Base-by-base conservation (phyloP, 2,888 invertebrate species). In the Glyphotaelius pellucidus region DNA sequence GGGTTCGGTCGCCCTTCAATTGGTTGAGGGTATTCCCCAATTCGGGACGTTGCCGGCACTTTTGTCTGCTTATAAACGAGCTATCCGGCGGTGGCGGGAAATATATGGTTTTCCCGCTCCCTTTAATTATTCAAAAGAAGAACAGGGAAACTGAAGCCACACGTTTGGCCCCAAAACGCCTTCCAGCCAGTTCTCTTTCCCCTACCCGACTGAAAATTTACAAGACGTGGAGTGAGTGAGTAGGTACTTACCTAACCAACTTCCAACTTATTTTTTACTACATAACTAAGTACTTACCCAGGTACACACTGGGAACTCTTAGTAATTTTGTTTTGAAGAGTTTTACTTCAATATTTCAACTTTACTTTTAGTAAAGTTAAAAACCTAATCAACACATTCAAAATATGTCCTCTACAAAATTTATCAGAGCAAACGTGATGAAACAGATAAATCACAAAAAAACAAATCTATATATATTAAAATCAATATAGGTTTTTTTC, bases 41-140 rank as follows among this genome's bases (percentile, higher is more conserved):
- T 35, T 83, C 11, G 83, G 35, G 25, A 32, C 35, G 32, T 19
- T 83, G 32, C 83, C n/a, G 35, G 83, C 83, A 83, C 83, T 83
- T 67, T 83, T 83, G 83, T 83, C 35, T 5, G 35, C 83, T 83
- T 83, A 38, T 83, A 83, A 83, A 83, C 35, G 83, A 35, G 32
- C 31, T 35, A 11, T 32, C 35, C 35, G 31, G 83, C 15, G 83
- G 83, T 83, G 25, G 35, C 35, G 67, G 67, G 67, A 67, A 67
- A 67, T 67, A 67, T 25, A 83, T 38, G 83, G 83, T 38, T 83
- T 83, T 35, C 83, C 15, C 32, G 83, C 25, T 19, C 12, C 83
- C 83, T 35, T 83, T 83, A 83, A 83, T 83, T 83, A 83, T 83
- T 83, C 83, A 83, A 32, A 32, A 38, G 83, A 83, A 38, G 83